phyloP scores from a whole-genome alignment of 2,113 vertebrate genomes.

The Podilymbus podiceps region DNA sequence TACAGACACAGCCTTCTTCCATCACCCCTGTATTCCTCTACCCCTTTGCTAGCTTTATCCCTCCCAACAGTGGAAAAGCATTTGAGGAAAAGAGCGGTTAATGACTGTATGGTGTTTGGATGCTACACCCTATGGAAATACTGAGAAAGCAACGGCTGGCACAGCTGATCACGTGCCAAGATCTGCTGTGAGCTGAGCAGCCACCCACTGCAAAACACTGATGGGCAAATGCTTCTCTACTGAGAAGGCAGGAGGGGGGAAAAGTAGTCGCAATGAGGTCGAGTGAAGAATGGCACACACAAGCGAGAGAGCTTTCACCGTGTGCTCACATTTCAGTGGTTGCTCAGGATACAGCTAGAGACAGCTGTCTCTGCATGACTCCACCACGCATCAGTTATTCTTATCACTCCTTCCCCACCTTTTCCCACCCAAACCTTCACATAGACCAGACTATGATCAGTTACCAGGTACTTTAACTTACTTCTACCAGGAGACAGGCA shows the following conservation, averaged over 20 bases:
- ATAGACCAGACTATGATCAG: neutral
- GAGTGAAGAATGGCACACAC: neutral
- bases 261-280: neutral
- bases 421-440: neutral
- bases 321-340: neutral
- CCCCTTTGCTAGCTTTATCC: neutral
- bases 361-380: neutral
- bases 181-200: neutral
- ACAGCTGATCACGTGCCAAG: rapidly evolving
- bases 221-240: neutral
- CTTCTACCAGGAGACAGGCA: neutral
- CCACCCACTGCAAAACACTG: neutral
- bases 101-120: neutral
- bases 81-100: neutral
- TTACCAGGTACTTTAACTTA: neutral
- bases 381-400: neutral
- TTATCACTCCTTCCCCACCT: neutral
- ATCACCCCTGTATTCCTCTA: neutral
- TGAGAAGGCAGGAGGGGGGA: neutral
- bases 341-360: neutral
- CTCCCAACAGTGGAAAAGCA: neutral
- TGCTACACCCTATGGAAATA: neutral
- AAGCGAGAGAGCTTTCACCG: neutral
- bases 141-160: neutral
- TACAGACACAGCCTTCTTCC: neutral